These are phyloP conservation scores for Drosophila burlai DNA, from an alignment of 1,140 invertebrate species.

Conservation along the genomic window DNA sequence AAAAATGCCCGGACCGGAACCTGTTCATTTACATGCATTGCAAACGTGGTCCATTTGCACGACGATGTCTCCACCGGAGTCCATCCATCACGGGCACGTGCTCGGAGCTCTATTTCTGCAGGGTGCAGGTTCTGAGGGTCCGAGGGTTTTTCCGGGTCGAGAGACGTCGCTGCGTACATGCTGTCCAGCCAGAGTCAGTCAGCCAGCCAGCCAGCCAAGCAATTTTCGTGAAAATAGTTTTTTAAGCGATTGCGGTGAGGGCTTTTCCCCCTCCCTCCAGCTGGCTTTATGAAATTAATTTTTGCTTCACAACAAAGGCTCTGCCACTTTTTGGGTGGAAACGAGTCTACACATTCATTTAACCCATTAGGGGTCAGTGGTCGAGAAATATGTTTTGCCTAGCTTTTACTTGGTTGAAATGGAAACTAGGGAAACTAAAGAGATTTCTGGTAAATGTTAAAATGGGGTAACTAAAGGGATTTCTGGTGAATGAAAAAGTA, in stretches of 20 bases:
- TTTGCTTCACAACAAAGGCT: conserved; percentile 8
- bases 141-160: conserved; percentile 5
- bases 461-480: neutral
- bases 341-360: neutral
- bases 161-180: neutral
- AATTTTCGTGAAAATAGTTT: conserved; percentile 74
- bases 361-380: conserved; percentile 15
- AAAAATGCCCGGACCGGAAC: conserved; percentile 39
- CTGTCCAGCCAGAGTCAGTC: too few relatives aligned
- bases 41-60: conserved; percentile 59
- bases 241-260: conserved; percentile 57
- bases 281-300: conserved; percentile 36
- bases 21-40: conserved; percentile 79
- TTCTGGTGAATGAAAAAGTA: neutral
- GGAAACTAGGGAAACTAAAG: neutral
- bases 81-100: conserved; percentile 72
- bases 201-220: conserved; percentile 15
- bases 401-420: neutral
- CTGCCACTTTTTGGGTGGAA: neutral
- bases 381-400: neutral
- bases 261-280: neutral
- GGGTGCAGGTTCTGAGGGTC: too few relatives aligned
- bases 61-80: conserved; percentile 48
- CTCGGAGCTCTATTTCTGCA: conserved; percentile 10
- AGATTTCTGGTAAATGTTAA: neutral